These are phyloP conservation scores for Amphipoea lucens DNA, from an alignment of 2,888 invertebrate genomes.

Conservation along the genomic window DNA sequence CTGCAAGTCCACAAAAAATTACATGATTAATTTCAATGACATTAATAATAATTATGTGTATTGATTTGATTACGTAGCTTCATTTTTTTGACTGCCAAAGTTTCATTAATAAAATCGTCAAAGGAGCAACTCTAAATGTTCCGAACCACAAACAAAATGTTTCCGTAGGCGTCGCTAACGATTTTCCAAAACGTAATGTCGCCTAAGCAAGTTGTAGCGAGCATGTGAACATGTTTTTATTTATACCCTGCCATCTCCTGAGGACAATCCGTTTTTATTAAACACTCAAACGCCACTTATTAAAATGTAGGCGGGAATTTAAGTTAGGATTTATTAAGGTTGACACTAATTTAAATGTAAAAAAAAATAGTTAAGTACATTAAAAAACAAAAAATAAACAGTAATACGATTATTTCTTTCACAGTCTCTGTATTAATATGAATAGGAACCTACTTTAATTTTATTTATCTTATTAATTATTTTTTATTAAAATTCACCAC, in stretches of 20 bases:
- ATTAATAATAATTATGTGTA: background rate
- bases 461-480: no score
- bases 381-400: background rate
- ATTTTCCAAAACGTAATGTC: conserved; percentile 84
- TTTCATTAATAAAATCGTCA: conserved; percentile 18
- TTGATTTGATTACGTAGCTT: no score
- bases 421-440: no score
- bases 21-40: background rate
- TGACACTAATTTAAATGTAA: conserved; percentile 43
- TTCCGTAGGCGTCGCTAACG: conserved; percentile 86
- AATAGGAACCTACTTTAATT: no score
- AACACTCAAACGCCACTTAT: conserved; percentile 87
- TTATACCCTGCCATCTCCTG: conserved; percentile 74
- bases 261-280: conserved; percentile 87
- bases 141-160: conserved; percentile 59
- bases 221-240: conserved; percentile 79
- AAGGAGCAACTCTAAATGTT: conserved; percentile 64
- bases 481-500: no score
- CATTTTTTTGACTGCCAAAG: background rate
- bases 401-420: background rate
- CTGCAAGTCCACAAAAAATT: background rate
- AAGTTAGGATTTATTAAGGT: conserved; percentile 61
- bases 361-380: background rate
- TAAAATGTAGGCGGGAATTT: conserved; percentile 86
- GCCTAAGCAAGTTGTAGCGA: conserved; percentile 77